These are phyloP conservation scores for Aspidapion aeneum DNA, from an alignment of 2,888 invertebrate species.

Conservation along the genomic window DNA sequence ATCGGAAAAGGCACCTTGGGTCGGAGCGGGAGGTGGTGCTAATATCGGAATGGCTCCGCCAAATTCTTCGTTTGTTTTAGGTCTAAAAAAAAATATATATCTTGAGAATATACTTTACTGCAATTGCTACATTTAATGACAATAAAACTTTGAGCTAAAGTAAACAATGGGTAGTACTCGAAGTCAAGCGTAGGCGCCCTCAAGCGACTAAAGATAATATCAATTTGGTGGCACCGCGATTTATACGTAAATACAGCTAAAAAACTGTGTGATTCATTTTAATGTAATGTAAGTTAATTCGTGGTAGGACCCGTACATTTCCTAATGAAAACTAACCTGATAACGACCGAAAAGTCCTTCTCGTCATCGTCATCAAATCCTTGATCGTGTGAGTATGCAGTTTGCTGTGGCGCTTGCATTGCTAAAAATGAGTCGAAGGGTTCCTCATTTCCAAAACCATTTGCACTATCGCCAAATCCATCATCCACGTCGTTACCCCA, in stretches of 20 bases:
- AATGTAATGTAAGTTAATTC: too few relatives aligned
- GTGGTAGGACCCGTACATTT: too few relatives aligned
- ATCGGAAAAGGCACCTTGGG: conserved; percentile 52
- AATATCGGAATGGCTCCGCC: conserved; percentile 63
- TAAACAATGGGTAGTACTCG: too few relatives aligned
- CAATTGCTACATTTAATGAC: too few relatives aligned
- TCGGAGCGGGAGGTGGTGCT: conserved; percentile 64
- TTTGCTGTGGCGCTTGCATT: conserved; percentile 70
- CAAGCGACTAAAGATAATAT: too few relatives aligned
- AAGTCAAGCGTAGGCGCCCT: too few relatives aligned
- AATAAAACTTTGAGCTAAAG: too few relatives aligned
- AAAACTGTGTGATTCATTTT: too few relatives aligned
- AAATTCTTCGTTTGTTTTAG: conserved; percentile 51
- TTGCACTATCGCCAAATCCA: conserved; percentile 25
- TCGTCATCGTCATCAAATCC: conserved; percentile 71
- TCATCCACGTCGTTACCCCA: conserved; percentile 40
- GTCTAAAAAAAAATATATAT: conserved; percentile 49
- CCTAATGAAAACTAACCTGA: too few relatives aligned
- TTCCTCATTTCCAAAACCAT: conserved; percentile 66
- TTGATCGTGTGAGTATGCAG: conserved; percentile 62
- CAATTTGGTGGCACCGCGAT: too few relatives aligned
- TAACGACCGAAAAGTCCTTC: conserved; percentile 78
- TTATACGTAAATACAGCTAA: too few relatives aligned
- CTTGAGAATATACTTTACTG: too few relatives aligned
- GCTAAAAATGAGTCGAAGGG: conserved; percentile 79